Conservation (phyloP, 2,797 vertebrate genomes). For the Oceanodroma leucorhoa region DNA sequence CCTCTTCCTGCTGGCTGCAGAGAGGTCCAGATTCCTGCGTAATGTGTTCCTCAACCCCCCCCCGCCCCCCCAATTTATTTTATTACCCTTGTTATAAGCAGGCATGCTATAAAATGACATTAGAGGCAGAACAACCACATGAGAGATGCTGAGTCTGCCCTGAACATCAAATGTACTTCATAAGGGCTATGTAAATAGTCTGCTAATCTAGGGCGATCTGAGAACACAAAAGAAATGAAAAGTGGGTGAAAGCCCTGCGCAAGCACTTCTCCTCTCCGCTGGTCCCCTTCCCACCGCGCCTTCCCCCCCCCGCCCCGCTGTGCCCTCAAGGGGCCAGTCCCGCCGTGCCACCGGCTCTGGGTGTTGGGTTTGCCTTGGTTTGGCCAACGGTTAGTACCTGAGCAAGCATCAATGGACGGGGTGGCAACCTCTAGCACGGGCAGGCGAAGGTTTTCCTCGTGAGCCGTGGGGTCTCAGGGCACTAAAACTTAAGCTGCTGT, state of each 20-base stretch:
- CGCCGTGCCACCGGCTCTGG: accelerated
- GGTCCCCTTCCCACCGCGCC: accelerated
- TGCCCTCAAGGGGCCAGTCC: background rate
- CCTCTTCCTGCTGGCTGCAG: constrained; percentile 39
- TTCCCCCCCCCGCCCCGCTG: background rate
- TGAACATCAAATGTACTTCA: constrained; percentile 39
- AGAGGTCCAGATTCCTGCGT: constrained; percentile 25
- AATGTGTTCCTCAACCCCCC: background rate
- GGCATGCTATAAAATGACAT: constrained; percentile 45
- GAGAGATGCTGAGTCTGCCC: constrained; percentile 67
- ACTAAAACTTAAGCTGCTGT: accelerated
- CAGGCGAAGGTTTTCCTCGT: background rate
- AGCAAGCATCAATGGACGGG: background rate
- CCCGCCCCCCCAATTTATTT: constrained; percentile 23
- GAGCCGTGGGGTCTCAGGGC: accelerated
- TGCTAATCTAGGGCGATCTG: background rate
- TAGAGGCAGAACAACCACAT: constrained; percentile 35
- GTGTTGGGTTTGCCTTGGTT: background rate
- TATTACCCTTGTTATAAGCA: constrained; percentile 56
- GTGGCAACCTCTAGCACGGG: background rate
- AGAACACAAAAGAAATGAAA: background rate
- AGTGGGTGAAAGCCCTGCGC: background rate
- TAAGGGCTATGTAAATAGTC: constrained; percentile 49
- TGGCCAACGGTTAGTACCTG: background rate
- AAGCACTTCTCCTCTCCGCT: background rate